These are phyloP conservation scores for Alethe diademata DNA, from an alignment of 2,113 vertebrate species.

Conservation along the genomic window DNA sequence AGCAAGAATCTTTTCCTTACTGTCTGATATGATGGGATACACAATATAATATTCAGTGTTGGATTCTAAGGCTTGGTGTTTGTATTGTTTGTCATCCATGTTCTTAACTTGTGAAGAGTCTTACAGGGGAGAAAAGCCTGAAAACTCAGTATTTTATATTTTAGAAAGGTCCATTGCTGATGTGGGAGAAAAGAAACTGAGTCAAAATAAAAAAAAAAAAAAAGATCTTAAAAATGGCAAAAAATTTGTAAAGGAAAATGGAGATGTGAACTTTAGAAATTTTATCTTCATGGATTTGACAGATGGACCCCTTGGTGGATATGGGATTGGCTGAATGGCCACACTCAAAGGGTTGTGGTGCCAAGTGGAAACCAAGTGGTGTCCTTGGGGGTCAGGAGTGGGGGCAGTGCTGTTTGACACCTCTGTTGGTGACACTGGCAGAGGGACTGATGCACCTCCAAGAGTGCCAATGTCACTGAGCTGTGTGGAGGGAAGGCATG, in stretches of 20 bases:
- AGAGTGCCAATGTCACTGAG: fast-evolving
- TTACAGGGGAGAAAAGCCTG: background rate
- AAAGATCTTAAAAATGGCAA: background rate
- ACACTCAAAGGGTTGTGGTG: background rate
- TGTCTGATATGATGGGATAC: background rate
- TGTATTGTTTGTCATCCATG: background rate
- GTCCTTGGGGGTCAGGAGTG: background rate
- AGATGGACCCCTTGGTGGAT: background rate
- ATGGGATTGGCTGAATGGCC: background rate
- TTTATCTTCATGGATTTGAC: background rate
- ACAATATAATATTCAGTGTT: background rate
- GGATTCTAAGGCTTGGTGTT: background rate
- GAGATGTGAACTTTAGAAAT: background rate
- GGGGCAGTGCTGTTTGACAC: fast-evolving
- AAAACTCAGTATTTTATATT: background rate
- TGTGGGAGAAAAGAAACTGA: background rate
- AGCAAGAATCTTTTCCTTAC: background rate
- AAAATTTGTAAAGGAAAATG: background rate
- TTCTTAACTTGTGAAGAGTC: background rate
- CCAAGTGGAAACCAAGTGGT: too few species aligned
- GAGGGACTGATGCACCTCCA: background rate
- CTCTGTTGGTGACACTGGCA: background rate
- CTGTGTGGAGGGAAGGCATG: background rate
- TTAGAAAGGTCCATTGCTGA: background rate
- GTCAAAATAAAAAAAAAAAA: background rate